Conservation (phyloP, 2,113 vertebrate species). For the Lepus timidus region DNA sequence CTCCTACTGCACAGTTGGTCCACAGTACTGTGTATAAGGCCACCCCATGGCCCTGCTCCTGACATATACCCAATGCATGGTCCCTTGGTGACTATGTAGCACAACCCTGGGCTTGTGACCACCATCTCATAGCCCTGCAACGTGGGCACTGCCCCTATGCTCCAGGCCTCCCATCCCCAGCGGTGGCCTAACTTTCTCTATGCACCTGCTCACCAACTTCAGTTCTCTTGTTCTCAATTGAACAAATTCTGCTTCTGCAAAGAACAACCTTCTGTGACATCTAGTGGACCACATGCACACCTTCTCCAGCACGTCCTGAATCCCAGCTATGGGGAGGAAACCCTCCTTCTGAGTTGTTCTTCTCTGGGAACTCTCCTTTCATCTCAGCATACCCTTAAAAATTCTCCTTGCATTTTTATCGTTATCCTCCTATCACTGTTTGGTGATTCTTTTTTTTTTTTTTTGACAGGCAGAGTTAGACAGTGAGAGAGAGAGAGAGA, state of each 20-base stretch:
- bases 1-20: background rate
- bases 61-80: background rate
- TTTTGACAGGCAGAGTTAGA: too few species aligned
- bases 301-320: background rate
- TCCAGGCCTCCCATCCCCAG: background rate
- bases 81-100: background rate
- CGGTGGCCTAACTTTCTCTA: background rate
- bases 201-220: background rate
- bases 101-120: too few species aligned
- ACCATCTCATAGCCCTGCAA: background rate
- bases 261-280: background rate
- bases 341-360: background rate
- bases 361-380: background rate
- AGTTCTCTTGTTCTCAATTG: background rate
- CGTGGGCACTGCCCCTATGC: background rate
- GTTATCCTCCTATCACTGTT: background rate
- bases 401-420: background rate
- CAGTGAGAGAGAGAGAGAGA: too few species aligned
- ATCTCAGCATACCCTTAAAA: background rate
- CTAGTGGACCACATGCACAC: background rate
- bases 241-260: background rate
- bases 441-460: too few species aligned
- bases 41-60: background rate
- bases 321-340: background rate
- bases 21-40: accelerated